Conservation (phyloP, 1,140 invertebrate genomes). For the Meloidogyne hapla region DNA sequence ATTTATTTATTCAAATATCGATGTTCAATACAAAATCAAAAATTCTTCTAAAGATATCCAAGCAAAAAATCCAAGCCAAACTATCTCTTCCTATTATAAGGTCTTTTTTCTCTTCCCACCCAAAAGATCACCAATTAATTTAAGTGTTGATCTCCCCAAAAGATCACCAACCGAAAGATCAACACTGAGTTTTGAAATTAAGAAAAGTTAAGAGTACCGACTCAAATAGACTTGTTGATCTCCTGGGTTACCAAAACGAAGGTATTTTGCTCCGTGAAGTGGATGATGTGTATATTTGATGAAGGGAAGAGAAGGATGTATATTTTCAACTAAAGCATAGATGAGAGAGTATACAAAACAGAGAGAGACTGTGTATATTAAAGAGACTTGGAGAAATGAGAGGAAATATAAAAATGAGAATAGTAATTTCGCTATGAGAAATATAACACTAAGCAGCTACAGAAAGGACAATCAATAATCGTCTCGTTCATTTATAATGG, state of each 20-base stretch:
- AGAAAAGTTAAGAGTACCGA: not conserved
- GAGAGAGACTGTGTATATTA: not conserved
- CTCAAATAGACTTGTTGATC: not conserved
- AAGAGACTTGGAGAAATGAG: not conserved
- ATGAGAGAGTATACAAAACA: not conserved
- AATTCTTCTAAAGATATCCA: no score
- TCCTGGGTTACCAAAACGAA: not conserved
- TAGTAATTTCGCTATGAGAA: not conserved
- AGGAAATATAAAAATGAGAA: constrained; percentile 6
- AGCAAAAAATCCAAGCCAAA: no score
- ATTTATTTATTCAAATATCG: no score
- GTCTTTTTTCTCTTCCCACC: no score
- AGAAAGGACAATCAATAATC: constrained; percentile 3
- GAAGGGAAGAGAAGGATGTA: not conserved
- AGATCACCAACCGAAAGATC: not conserved
- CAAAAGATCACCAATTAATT: no score
- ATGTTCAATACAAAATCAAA: no score
- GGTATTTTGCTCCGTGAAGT: not conserved
- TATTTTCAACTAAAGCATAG: not conserved
- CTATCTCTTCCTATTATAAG: no score
- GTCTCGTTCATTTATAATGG: constrained; percentile 1
- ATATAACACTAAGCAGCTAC: not conserved
- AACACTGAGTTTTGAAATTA: no score
- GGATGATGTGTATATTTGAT: not conserved
- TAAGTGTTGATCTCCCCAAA: not conserved